Evolutionary conservation across 1,140 invertebrate genomes (phyloP), one percentile per base, ranked within the genome.

Genomic region (Sycophila sp.): DNA sequence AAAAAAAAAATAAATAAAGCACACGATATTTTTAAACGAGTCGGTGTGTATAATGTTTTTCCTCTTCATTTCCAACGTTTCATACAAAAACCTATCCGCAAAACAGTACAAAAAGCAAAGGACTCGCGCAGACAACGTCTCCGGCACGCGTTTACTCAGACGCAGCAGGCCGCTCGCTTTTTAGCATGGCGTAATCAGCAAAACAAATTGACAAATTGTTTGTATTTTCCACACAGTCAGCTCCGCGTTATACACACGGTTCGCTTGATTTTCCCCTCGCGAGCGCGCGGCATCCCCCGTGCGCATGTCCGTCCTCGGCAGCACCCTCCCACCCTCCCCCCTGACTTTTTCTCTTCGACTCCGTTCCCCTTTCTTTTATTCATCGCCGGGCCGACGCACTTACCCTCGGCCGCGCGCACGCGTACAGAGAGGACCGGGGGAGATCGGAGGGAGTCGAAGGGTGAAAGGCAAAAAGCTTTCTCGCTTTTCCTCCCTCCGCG

Each of bases 161-260:
- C n/a, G n/a, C n/a, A n/a, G n/a, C n/a, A n/a, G n/a, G n/a, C n/a
- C n/a, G n/a, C n/a, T n/a, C n/a, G n/a, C n/a, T n/a, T n/a, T n/a
- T n/a, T n/a, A n/a, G n/a, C n/a, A n/a, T n/a, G n/a, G 45, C 17
- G 53, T 34, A 70, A 58, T 70, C 69, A 64, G 38, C 13, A 64
- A 64, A 63, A 47, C 19, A 70, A 70, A 70, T 47, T n/a, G 69
- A 64, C 38, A 56, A 70, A 70, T 70, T 63, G 69, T 70, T 70
- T 63, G 60, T 64, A 64, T 58, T 70, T 70, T 70, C 60, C 59
- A 64, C 19, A 8, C 51, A 63, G 49, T 63, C 49, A n/a, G 56
- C n/a, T 69, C 15, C 10, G 40, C 24, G 22, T n/a, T n/a, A n/a
- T 49, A 65, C 15, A 10, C 24, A 55, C 22, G 2, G 45, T 38